Evolutionary conservation across 2,888 invertebrate genomes (phyloP).

Genomic region (Digitonthophagus gazella): DNA sequence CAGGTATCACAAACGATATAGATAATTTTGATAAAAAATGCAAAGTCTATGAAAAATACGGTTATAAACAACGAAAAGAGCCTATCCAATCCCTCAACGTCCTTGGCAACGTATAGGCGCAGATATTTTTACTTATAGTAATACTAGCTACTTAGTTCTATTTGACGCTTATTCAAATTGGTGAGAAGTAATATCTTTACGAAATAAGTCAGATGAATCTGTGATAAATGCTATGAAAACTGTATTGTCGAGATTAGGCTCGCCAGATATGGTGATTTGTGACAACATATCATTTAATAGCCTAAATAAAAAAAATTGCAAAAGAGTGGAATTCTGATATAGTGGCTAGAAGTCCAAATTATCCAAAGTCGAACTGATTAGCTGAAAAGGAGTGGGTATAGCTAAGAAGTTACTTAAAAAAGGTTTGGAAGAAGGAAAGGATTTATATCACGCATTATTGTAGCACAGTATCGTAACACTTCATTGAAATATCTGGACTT

Average conservation of each 20-base stretch:
- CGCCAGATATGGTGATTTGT: slow-evolving; percentile 27
- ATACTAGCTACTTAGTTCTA: slow-evolving; percentile 31
- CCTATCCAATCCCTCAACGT: slow-evolving; percentile 24
- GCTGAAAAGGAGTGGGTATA: slow-evolving; percentile 32
- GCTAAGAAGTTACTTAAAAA: slow-evolving; percentile 33
- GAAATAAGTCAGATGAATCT: slow-evolving; percentile 23
- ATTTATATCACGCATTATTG: slow-evolving; percentile 26
- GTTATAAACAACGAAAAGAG: slow-evolving; percentile 23
- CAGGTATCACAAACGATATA: slow-evolving; percentile 14
- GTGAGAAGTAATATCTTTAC: slow-evolving; percentile 27
- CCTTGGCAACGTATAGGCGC: slow-evolving; percentile 24
- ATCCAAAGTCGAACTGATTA: slow-evolving; percentile 33
- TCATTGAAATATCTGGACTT: slow-evolving; percentile 25
- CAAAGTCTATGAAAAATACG: slow-evolving; percentile 22
- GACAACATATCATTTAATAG: slow-evolving; percentile 35
- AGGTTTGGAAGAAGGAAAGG: slow-evolving; percentile 18
- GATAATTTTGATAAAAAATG: slow-evolving; percentile 19
- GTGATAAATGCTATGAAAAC: slow-evolving; percentile 28
- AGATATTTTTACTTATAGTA: slow-evolving; percentile 25
- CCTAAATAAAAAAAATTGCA: slow-evolving; percentile 29
- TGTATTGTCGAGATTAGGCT: slow-evolving; percentile 30
- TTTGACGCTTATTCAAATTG: slow-evolving; percentile 32
- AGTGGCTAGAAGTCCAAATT: slow-evolving; percentile 32
- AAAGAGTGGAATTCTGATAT: slow-evolving; percentile 31
- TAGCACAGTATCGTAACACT: slow-evolving; percentile 30